phyloP scores from a whole-genome alignment of 2,113 vertebrate species.

The Tautogolabrus adspersus region DNA sequence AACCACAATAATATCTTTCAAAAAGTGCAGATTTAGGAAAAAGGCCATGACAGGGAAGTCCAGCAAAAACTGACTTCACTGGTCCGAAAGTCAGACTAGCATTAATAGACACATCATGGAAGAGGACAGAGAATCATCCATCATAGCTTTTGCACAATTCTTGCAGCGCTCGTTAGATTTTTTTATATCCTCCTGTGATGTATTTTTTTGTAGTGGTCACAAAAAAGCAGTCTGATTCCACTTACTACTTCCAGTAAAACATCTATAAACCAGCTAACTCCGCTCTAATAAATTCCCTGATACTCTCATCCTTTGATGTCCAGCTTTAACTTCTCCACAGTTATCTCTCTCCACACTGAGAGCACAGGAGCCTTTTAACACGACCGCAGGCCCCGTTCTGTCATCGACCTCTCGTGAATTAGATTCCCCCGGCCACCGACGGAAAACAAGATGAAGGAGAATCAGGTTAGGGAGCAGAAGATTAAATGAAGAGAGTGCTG shows the following conservation, averaged over 20 bases:
- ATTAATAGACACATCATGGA: no score
- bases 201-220: background rate
- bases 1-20: no score
- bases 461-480: slow-evolving; percentile 70
- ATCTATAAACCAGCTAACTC: slow-evolving; percentile 10
- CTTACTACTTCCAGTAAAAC: background rate
- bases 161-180: no score
- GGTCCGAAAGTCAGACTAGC: no score
- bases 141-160: no score
- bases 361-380: slow-evolving; percentile 55
- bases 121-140: no score
- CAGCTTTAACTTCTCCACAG: slow-evolving; percentile 30
- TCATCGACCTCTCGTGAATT: slow-evolving; percentile 63
- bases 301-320: slow-evolving; percentile 43
- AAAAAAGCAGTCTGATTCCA: background rate
- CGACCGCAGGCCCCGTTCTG: slow-evolving; percentile 64
- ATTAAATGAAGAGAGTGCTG: slow-evolving; percentile 67
- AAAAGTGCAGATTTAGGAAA: no score
- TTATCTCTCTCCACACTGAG: slow-evolving; percentile 33
- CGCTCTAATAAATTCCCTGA: slow-evolving; percentile 40
- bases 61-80: no score
- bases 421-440: slow-evolving; percentile 56
- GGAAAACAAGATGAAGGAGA: slow-evolving; percentile 61
- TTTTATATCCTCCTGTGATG: background rate
- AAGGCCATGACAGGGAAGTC: no score